Evolutionary conservation across 2,888 invertebrate species (phyloP), one percentile per base, ranked within the genome.

Genomic region (Leucophora obtusa): DNA sequence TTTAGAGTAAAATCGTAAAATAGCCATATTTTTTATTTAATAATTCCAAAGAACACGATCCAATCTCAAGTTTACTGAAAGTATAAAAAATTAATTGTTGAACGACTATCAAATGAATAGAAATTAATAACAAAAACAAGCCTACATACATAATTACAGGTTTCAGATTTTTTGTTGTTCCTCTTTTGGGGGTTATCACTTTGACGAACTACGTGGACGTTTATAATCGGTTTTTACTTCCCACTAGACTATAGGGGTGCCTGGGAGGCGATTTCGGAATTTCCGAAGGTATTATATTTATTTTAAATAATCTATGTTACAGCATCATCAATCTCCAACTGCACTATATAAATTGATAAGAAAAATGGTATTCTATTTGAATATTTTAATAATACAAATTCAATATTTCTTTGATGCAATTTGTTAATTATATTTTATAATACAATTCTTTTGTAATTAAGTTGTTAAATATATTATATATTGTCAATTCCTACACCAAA

Each of bases 1-100:
- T 15, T 76, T 82, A 72, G 87, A 85, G 38, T 79, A 87, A 79
- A 84, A 85, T 33, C 88, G 84, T 69, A 87, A 79, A 73, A 87
- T 88, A 5, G 82, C 84, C 87, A 87, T 87, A 35, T 79, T 69
- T 17, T 54, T 18, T 43, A 11, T 9, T 18, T 7, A n/a, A 47
- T 56, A 14, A 53, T 18, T 24, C 33, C 18, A 53, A 4, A 53
- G 59, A 11, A 28, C 10, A 65, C 50, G 66, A 68, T 63, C 59
- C 56, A 47, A 58, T 9, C 50, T 17, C 35, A 56, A 50, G 21
- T 21, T 73, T 54, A 59, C 28, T 51, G n/a, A 28, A 74, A 75
- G 62, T 38, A 38, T 2, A 66, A 72, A 79, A 60, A 24, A 69
- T 69, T 10, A 38, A 56, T 35, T 33, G n/a, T 7, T 53, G 54